Evolutionary conservation across 2,888 invertebrate genomes (phyloP).

Genomic region (Drosophila kokeensis): DNA sequence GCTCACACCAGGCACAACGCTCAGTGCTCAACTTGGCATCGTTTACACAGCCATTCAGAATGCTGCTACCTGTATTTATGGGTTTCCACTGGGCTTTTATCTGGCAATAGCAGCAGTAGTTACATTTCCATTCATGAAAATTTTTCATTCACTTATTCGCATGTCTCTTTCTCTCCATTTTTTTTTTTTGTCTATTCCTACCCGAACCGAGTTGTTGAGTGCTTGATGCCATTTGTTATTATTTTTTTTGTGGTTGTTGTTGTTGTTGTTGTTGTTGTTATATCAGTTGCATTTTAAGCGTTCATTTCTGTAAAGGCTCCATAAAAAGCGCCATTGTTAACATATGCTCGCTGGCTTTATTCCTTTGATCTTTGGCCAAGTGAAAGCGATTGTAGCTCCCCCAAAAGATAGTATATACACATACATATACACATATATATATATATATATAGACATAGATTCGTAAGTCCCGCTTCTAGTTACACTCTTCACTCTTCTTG

Average conservation of each 20-base stretch:
- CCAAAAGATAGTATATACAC: conserved; percentile 20
- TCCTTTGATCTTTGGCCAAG: conserved; percentile 76
- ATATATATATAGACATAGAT: neutral
- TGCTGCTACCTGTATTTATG: conserved; percentile 77
- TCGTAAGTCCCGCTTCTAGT: conserved; percentile 20
- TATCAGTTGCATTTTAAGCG: conserved; percentile 67
- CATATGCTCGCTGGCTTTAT: conserved; percentile 65
- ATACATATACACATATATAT: neutral
- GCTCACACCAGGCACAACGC: conserved; percentile 2
- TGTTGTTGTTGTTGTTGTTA: conserved; percentile 1
- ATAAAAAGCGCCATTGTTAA: conserved; percentile 64
- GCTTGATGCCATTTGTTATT: conserved; percentile 70
- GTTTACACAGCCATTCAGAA: conserved; percentile 71
- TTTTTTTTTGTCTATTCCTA: conserved; percentile 2
- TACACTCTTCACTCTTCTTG: conserved; percentile 33
- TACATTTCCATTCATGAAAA: conserved; percentile 79
- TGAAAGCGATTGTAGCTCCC: conserved; percentile 73
- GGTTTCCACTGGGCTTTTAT: conserved; percentile 71
- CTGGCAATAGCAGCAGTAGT: conserved; percentile 63
- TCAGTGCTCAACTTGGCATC: conserved; percentile 57
- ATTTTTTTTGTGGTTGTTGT: conserved; percentile 35
- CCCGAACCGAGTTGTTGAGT: conserved; percentile 44
- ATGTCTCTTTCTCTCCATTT: conserved; percentile 9
- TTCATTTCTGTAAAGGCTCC: conserved; percentile 37
- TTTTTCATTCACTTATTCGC: conserved; percentile 76